Evolutionary conservation across 2,797 vertebrate species (phyloP), one percentile per base, ranked within the genome.

Genomic region (Enteromius afrohamiltoni): DNA sequence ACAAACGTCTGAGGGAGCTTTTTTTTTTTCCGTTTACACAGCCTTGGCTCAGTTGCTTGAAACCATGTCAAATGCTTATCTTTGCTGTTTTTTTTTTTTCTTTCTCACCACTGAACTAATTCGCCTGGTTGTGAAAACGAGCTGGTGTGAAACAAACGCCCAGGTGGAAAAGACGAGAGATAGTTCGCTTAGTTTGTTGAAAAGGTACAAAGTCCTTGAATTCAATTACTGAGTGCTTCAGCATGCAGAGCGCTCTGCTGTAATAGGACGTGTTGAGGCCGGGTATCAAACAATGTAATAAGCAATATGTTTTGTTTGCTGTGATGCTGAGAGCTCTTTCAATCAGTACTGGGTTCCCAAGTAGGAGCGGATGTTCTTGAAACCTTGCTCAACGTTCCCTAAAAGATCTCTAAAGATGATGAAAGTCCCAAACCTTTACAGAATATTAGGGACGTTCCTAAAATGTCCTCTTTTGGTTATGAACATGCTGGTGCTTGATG

Each of bases 271-370:
- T 67, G 51, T 55, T 53, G 84, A 29, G 62, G 60, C 76, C 64
- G 31, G 78, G 31, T 76, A 74, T 83, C 83, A 83, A 68, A 76
- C 49, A 49, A 75, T 19, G 34, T 77, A 86, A 79, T 84, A 82
- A 85, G 78, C 80, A 75, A 51, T 83, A 73, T 55, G 23, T 26
- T 62, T 79, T 80, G 23, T 40, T 79, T 58, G 62, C 75, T 23
- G 53, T 77, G 64, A 70, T 55, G 68, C 34, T 88, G 83, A 86
- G 80, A 75, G 83, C 81, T 83, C 84, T 82, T 77, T 80, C 83
- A 81, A 79, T 85, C 77, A 83, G 69, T 17, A 23, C 42, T 65
- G 58, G 58, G 53, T 47, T 40, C 42, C 42, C 42, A 45, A 10
- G 11, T 45, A 45, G 11, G 42, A 45, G 42, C 0, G 11, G 42